Conservation (phyloP, 2,113 vertebrate species). For the Clinocottus analis region DNA sequence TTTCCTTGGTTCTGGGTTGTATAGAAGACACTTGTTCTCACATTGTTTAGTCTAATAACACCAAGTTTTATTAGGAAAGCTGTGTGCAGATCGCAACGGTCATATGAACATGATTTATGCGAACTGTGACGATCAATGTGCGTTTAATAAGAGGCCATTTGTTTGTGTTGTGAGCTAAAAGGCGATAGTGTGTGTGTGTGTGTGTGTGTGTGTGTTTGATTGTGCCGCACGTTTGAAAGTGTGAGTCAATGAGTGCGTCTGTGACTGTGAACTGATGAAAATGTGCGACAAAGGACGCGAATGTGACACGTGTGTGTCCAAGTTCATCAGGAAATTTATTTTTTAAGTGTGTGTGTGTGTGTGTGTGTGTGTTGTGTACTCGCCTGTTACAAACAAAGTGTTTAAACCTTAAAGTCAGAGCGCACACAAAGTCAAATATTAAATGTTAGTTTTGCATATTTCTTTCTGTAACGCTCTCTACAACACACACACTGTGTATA, state of each 20-base stretch:
- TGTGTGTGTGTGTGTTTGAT: background rate
- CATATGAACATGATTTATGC: background rate
- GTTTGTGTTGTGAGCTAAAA: background rate
- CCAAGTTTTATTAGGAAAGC: no score
- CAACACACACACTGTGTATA: background rate
- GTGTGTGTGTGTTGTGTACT: no score
- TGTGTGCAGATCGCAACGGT: background rate
- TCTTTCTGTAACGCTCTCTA: background rate
- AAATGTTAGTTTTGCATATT: background rate
- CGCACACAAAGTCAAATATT: background rate
- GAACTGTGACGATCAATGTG: background rate
- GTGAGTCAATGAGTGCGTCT: conserved; percentile 3
- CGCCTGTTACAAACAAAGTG: background rate
- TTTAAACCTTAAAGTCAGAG: background rate
- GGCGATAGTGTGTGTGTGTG: background rate
- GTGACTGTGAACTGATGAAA: background rate
- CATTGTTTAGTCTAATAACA: no score
- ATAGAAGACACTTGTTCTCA: no score
- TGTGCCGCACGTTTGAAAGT: background rate
- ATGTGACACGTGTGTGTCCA: background rate
- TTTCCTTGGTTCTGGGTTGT: no score
- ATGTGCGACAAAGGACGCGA: background rate
- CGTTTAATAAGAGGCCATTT: background rate
- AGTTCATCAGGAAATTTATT: conserved; percentile 5
- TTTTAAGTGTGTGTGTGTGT: no score